Percentiles rank a stretch among this genome's conserved stretches.
Evolutionary conservation across 2,888 invertebrate genomes (phyloP).

Genomic region (Merodon equestris): DNA sequence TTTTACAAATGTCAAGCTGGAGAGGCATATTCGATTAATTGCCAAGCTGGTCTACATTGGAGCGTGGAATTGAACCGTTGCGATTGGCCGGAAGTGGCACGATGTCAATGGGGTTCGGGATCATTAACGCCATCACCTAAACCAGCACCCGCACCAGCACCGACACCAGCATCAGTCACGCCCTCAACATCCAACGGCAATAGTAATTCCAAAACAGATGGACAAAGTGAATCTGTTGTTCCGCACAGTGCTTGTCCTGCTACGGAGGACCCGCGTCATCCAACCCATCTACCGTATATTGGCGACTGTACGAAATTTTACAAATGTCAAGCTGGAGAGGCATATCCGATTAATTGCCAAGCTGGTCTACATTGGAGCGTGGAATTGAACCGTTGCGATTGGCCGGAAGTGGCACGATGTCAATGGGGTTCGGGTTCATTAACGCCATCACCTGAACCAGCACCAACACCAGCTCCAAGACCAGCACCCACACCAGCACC

Average conservation of each 20-base stretch:
- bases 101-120: conserved; percentile 62
- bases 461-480: conserved; percentile 9
- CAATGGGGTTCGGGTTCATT: conserved; percentile 10
- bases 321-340: conserved; percentile 67
- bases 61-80: conserved; percentile 70
- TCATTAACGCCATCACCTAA: neutral
- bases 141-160: no score
- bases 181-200: no score
- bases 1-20: conserved; percentile 71
- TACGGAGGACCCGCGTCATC: conserved; percentile 28
- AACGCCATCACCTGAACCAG: conserved; percentile 62
- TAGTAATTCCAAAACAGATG: neutral
- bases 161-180: no score
- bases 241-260: neutral
- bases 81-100: conserved; percentile 70
- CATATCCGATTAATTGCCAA: conserved; percentile 67
- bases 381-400: conserved; percentile 71
- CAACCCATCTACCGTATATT: conserved; percentile 69
- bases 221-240: neutral
- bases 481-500: conserved; percentile 63
- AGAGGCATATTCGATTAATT: conserved; percentile 50
- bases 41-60: conserved; percentile 72
- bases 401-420: conserved; percentile 71
- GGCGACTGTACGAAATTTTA: conserved; percentile 73
- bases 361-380: conserved; percentile 72